Conservation (phyloP, 2,113 vertebrate genomes). For the Tragelaphus strepsiceros region DNA sequence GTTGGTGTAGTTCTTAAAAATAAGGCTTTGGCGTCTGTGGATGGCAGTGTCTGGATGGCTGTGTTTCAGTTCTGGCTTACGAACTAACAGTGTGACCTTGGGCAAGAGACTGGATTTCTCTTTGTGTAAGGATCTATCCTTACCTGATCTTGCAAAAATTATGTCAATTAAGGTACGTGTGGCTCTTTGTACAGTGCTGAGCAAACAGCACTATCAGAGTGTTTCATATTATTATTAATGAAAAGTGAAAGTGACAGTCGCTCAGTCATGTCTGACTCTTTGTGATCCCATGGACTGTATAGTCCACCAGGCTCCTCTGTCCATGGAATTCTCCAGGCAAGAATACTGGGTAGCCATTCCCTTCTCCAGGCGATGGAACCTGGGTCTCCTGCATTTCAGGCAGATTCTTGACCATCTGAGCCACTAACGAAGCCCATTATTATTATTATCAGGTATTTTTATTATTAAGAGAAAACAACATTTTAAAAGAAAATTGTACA, state of each 20-base stretch:
- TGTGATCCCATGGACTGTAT: neutral
- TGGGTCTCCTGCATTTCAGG: neutral
- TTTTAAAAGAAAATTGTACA: neutral
- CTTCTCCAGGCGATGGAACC: neutral
- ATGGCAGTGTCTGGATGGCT: neutral
- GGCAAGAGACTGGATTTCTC: neutral
- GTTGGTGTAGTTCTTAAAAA: neutral
- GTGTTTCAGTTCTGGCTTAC: neutral
- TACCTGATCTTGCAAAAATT: neutral
- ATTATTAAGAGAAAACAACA: neutral
- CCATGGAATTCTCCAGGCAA: neutral
- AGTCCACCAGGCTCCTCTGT: neutral
- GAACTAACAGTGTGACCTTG: neutral
- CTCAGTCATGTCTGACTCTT: neutral
- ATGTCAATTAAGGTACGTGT: fast-evolving
- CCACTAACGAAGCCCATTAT: neutral
- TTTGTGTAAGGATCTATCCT: neutral
- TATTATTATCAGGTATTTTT: neutral
- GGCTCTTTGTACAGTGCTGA: neutral
- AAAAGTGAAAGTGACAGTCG: neutral
- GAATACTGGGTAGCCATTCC: neutral
- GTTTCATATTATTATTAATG: neutral
- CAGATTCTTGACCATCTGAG: neutral
- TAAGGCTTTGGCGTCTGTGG: neutral
- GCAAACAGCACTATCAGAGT: neutral